These are phyloP conservation scores for Cerceris ruficornis DNA, from an alignment of 2,888 invertebrate species.

Conservation along the genomic window DNA sequence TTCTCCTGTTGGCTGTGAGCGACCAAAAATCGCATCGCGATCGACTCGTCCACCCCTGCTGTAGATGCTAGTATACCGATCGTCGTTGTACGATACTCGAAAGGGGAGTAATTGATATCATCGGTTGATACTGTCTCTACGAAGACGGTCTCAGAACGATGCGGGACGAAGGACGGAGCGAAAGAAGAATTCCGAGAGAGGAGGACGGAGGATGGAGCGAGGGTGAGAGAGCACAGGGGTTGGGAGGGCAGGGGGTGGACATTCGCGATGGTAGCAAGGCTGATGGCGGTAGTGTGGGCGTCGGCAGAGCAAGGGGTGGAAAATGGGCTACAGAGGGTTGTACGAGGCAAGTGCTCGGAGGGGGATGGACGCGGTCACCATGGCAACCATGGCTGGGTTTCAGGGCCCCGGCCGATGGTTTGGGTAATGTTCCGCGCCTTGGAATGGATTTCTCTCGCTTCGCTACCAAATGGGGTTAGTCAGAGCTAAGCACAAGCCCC, in stretches of 20 bases:
- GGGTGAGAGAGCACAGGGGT: constrained; percentile 40
- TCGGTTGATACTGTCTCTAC: constrained; percentile 62
- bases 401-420: constrained; percentile 72
- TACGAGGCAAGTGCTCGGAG: constrained; percentile 58
- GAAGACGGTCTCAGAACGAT: constrained; percentile 26
- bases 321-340: constrained; percentile 60
- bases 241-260: constrained; percentile 22
- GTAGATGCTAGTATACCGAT: too few relatives aligned
- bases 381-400: constrained; percentile 78
- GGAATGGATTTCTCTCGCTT: constrained; percentile 76
- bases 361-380: constrained; percentile 78
- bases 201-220: constrained; percentile 31
- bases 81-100: constrained; percentile 16
- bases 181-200: constrained; percentile 15
- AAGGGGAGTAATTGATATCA: constrained; percentile 63
- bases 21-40: too few relatives aligned
- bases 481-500: constrained; percentile 69
- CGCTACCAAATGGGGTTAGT: constrained; percentile 74
- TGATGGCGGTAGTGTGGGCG: constrained; percentile 60
- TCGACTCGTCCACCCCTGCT: too few relatives aligned
- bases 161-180: constrained; percentile 40
- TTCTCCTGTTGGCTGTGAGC: too few relatives aligned
- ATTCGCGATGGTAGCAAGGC: constrained; percentile 36
- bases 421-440: constrained; percentile 76
- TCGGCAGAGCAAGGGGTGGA: constrained; percentile 57